Percentiles rank a stretch among this genome's conserved stretches.
Conservation (phyloP, 1,140 invertebrate genomes). For the Trachelipus rathkii region DNA sequence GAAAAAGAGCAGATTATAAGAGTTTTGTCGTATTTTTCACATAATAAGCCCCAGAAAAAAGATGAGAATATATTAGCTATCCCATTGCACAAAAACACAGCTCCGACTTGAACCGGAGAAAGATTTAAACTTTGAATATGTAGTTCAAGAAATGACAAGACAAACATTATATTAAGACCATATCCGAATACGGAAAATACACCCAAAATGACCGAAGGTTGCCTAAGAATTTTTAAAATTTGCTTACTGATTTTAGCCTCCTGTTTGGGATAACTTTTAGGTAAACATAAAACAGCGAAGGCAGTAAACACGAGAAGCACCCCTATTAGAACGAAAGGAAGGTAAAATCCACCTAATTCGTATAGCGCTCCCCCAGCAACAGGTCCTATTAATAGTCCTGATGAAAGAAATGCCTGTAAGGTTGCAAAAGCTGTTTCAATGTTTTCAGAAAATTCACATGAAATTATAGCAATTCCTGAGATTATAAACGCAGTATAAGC, state of each 20-base stretch:
- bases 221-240: constrained; percentile 47
- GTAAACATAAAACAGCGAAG: constrained; percentile 54
- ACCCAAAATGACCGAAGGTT: constrained; percentile 55
- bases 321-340: constrained; percentile 48
- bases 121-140: constrained; percentile 70
- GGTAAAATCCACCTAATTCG: constrained; percentile 48
- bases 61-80: constrained; percentile 76
- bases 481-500: constrained; percentile 16
- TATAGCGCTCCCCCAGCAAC: constrained; percentile 47
- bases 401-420: constrained; percentile 12
- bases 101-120: constrained; percentile 67
- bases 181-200: constrained; percentile 66
- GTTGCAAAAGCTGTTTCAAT: constrained; percentile 16
- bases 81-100: constrained; percentile 86
- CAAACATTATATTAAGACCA: constrained; percentile 74
- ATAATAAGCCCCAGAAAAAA: constrained; percentile 73
- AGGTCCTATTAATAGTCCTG: constrained; percentile 43
- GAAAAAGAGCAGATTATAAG: constrained; percentile 65
- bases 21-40: constrained; percentile 63
- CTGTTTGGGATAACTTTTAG: constrained; percentile 57
- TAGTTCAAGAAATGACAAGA: constrained; percentile 74
- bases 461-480: constrained; percentile 16
- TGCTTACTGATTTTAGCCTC: constrained; percentile 58
- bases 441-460: constrained; percentile 26
- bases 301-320: constrained; percentile 44